Percentiles rank a stretch among this genome's conserved stretches.
phyloP scores from a whole-genome alignment of 2,113 vertebrate genomes.

The Apodemus speciosus region DNA sequence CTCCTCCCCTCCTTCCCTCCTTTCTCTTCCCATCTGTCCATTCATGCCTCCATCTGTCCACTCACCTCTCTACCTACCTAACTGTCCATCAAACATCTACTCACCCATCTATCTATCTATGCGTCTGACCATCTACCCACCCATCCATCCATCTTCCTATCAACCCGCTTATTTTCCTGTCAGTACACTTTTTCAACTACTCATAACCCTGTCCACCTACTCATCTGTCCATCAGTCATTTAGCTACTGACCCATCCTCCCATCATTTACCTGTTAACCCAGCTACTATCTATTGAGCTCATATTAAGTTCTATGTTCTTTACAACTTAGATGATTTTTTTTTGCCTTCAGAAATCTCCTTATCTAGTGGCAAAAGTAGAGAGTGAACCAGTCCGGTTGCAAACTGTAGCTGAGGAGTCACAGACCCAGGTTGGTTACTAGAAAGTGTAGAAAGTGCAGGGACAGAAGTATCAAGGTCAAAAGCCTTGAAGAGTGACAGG shows the following conservation, averaged over 20 bases:
- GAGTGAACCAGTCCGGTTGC: not conserved
- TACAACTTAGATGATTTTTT: not conserved
- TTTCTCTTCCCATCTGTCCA: too few species aligned
- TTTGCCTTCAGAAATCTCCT: not conserved
- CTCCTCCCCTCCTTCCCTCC: too few species aligned
- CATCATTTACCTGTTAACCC: not conserved
- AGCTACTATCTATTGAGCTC: not conserved
- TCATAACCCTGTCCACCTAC: not conserved
- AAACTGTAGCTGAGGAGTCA: not conserved
- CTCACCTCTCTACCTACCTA: too few species aligned
- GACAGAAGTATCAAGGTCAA: not conserved
- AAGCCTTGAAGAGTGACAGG: not conserved
- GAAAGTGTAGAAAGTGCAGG: not conserved
- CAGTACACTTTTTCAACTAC: not conserved
- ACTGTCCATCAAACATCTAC: not conserved
- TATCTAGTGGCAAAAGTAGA: not conserved
- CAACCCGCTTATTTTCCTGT: not conserved
- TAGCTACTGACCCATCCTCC: too few species aligned
- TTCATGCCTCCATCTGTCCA: too few species aligned
- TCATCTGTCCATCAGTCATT: not conserved
- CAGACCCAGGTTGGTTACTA: not conserved
- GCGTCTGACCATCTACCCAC: too few species aligned
- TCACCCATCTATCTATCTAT: not conserved
- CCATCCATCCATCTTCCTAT: too few species aligned
- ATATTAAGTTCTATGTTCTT: conserved; percentile 8